phyloP scores from a whole-genome alignment of 2,797 vertebrate species.

The Anguilla megastoma region DNA sequence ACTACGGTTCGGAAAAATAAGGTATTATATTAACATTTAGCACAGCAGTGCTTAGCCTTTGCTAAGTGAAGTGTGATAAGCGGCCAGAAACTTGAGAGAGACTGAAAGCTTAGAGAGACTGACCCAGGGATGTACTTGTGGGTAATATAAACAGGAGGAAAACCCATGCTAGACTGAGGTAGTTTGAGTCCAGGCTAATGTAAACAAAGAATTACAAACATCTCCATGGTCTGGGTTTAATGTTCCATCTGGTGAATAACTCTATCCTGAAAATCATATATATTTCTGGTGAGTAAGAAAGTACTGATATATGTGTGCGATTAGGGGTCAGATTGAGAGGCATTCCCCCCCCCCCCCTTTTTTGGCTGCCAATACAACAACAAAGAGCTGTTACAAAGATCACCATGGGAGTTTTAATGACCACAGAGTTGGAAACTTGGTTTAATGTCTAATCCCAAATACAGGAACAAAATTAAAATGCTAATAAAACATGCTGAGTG shows the following conservation, averaged over 20 bases:
- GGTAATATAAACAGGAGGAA: neutral
- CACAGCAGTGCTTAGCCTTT: neutral
- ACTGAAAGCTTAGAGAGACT: neutral
- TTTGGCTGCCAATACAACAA: neutral
- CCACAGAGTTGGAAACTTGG: neutral
- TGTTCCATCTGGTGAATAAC: neutral
- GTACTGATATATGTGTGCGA: neutral
- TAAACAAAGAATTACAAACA: neutral
- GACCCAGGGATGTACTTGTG: neutral
- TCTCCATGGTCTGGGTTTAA: neutral
- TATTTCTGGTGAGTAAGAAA: neutral
- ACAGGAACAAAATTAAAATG: neutral
- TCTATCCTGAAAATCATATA: neutral
- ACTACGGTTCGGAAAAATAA: neutral
- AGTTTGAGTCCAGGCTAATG: neutral
- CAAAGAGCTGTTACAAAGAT: neutral
- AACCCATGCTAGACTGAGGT: neutral
- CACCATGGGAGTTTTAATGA: neutral
- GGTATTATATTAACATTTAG: neutral
- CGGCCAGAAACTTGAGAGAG: neutral
- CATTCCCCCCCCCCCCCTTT: neutral
- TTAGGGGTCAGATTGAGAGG: neutral
- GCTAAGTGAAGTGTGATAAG: neutral
- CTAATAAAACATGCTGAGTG: constrained; percentile 6
- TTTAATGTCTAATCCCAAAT: neutral